Percentiles rank a stretch among this genome's conserved stretches.
phyloP scores from a whole-genome alignment of 2,888 invertebrate genomes.

The Neoscelio sp. region DNA sequence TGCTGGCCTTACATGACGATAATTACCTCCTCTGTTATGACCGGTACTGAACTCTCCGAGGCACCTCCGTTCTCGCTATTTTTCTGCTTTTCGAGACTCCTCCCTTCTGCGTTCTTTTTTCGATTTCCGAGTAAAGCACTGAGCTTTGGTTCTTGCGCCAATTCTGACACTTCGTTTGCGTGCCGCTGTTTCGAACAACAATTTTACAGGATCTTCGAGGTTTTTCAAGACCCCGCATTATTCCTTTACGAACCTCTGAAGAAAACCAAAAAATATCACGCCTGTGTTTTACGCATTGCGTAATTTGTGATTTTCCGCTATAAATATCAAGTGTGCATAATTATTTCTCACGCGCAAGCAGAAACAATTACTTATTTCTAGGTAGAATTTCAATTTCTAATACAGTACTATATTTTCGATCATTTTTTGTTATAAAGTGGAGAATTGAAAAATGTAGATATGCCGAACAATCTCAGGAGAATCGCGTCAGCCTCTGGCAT shows the following conservation, averaged over 20 bases:
- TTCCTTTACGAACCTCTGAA: no score
- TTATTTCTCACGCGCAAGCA: no score
- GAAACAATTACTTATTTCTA: no score
- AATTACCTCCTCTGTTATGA: constrained; percentile 53
- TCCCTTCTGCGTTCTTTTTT: constrained; percentile 21
- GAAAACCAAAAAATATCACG: no score
- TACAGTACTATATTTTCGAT: no score
- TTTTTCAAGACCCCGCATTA: no score
- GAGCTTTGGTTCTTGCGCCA: constrained; percentile 37
- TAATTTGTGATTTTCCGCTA: no score
- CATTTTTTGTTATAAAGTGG: constrained; percentile 11
- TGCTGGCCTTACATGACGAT: constrained; percentile 55
- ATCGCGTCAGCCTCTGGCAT: constrained; percentile 49
- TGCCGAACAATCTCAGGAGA: constrained; percentile 19
- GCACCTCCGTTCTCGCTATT: constrained; percentile 45
- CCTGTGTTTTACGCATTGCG: no score
- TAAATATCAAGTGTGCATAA: no score
- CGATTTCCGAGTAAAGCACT: constrained; percentile 27
- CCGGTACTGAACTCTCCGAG: constrained; percentile 36
- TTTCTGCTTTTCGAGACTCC: constrained; percentile 27
- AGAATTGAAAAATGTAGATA: constrained; percentile 47
- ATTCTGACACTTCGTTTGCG: constrained; percentile 59
- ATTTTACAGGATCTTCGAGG: no score
- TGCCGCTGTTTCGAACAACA: constrained; percentile 4
- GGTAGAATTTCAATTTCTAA: no score